Conservation (phyloP, 2,113 vertebrate species). For the Holacanthus passer region DNA sequence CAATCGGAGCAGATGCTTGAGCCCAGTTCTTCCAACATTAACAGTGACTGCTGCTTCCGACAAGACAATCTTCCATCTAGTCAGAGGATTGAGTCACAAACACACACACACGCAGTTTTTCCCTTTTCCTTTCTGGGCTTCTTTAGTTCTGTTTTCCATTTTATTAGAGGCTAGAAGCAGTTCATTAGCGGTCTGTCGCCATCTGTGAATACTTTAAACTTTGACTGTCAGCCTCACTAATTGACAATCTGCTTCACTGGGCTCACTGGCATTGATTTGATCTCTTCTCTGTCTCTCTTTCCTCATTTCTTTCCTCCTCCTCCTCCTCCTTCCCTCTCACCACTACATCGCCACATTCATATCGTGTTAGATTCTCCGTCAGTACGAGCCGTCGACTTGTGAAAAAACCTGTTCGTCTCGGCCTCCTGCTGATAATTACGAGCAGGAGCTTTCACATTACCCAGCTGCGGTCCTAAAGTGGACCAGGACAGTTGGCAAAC, state of each 20-base stretch:
- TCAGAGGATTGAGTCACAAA: neutral
- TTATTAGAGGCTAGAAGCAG: slow-evolving; percentile 50
- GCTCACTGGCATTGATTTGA: slow-evolving; percentile 59
- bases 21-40: slow-evolving; percentile 30
- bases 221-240: slow-evolving; percentile 66
- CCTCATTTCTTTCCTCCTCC: slow-evolving; percentile 26
- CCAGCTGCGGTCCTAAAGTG: neutral
- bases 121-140: slow-evolving; percentile 13
- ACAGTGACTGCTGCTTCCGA: slow-evolving; percentile 34
- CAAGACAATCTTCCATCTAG: neutral
- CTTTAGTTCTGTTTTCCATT: slow-evolving; percentile 36
- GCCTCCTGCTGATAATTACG: neutral
- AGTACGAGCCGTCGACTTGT: slow-evolving; percentile 7
- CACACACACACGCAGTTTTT: neutral
- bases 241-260: slow-evolving; percentile 67
- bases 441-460: neutral
- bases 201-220: slow-evolving; percentile 69
- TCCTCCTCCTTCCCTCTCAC: neutral
- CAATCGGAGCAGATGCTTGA: slow-evolving; percentile 48
- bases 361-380: neutral
- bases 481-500: neutral
- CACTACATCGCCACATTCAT: neutral
- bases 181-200: slow-evolving; percentile 60
- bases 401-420: neutral
- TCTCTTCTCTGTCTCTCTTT: slow-evolving; percentile 52